phyloP scores from a whole-genome alignment of 1,140 invertebrate species.

The Sesamia nonagrioides region DNA sequence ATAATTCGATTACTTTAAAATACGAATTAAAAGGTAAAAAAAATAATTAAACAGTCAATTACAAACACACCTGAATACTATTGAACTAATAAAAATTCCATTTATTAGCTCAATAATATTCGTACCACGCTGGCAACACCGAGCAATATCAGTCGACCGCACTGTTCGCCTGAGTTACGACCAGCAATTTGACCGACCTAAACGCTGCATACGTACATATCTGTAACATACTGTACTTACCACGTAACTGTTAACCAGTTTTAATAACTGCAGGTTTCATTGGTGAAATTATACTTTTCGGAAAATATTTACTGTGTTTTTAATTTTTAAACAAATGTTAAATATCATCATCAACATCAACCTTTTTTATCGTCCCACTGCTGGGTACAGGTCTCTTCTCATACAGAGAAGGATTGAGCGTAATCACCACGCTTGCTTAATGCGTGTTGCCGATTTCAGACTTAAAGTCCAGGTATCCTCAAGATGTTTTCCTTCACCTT shows the following conservation, averaged over 20 bases:
- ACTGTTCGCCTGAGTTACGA: constrained; percentile 25
- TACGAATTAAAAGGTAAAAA: not conserved
- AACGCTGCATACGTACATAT: not conserved
- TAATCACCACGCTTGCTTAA: too few relatives aligned
- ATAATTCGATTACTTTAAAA: too few relatives aligned
- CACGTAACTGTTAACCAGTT: not conserved
- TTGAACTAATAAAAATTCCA: not conserved
- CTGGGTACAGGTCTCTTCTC: too few relatives aligned
- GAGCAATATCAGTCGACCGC: constrained; percentile 28
- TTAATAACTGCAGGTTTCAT: not conserved
- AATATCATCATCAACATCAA: too few relatives aligned
- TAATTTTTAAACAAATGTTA: not conserved
- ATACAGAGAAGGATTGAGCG: too few relatives aligned
- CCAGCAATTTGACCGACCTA: constrained; percentile 39
- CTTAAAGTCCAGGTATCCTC: too few relatives aligned
- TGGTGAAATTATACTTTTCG: not conserved
- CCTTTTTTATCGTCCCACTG: too few relatives aligned
- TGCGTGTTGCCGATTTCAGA: too few relatives aligned
- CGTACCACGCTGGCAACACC: constrained; percentile 4
- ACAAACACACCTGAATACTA: not conserved
- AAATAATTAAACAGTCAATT: not conserved
- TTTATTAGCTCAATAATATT: not conserved
- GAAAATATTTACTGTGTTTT: not conserved
- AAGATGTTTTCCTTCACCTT: too few relatives aligned
- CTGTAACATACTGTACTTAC: constrained; percentile 15